Conservation (phyloP, 2,113 vertebrate species). For the Carassius auratus region DNA sequence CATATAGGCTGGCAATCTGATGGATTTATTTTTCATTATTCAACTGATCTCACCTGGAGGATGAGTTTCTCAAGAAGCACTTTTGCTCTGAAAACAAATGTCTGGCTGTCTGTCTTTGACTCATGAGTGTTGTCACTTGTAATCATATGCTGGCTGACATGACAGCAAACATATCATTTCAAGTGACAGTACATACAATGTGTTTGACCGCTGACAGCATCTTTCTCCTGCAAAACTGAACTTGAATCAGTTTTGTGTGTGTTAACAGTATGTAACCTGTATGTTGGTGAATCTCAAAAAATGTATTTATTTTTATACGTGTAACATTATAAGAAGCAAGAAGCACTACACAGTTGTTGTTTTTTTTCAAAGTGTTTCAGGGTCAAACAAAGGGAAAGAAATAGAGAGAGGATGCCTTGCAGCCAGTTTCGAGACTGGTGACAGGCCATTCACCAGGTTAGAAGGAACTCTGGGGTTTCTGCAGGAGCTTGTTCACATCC, state of each 20-base stretch:
- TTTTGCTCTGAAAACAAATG: not conserved
- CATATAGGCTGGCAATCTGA: slow-evolving; percentile 6
- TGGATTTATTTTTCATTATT: slow-evolving; percentile 37
- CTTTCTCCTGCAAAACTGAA: not conserved
- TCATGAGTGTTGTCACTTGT: not conserved
- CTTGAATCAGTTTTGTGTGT: not conserved
- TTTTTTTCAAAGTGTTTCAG: not conserved
- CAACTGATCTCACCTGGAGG: slow-evolving; percentile 18
- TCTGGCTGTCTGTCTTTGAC: not conserved
- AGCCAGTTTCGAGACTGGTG: not conserved
- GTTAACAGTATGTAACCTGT: no score
- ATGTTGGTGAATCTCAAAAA: no score
- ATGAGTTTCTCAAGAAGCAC: not conserved
- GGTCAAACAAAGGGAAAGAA: not conserved
- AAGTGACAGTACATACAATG: not conserved
- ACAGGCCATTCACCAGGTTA: slow-evolving; percentile 26
- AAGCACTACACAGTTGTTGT: no score
- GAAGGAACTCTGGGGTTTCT: slow-evolving; percentile 55
- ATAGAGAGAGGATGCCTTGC: not conserved
- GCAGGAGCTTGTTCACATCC: slow-evolving; percentile 12
- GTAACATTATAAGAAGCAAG: not conserved
- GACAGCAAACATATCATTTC: not conserved
- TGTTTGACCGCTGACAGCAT: not conserved
- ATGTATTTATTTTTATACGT: no score
- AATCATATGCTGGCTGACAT: not conserved